Evolutionary conservation across 2,797 vertebrate species (phyloP).

Genomic region (Tapera naevia): DNA sequence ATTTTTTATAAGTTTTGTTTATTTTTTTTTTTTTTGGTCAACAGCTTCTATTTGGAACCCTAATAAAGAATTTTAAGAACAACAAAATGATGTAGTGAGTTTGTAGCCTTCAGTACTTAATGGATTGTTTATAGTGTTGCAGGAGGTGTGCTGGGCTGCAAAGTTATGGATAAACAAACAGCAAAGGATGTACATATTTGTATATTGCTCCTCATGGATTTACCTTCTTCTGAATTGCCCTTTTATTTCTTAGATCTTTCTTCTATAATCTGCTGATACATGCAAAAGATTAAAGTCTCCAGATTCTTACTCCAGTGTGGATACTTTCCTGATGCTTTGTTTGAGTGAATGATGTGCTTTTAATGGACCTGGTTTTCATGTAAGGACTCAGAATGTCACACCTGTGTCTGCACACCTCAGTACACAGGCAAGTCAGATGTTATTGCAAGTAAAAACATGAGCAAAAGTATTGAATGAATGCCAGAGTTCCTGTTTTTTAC

Average conservation of each 20-base stretch:
- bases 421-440: not conserved
- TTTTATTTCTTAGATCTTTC: not conserved
- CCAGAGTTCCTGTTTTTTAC: not conserved
- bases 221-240: not conserved
- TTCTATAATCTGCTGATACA: not conserved
- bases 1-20: not conserved
- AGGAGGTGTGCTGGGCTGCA: not conserved
- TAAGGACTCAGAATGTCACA: not conserved
- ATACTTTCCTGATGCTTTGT: not conserved
- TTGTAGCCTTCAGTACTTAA: not conserved
- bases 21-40: not conserved
- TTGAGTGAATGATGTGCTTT: not conserved
- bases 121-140: not conserved
- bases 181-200: not conserved
- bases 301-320: not conserved
- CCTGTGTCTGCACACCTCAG: not conserved
- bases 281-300: not conserved
- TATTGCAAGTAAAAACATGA: slow-evolving; percentile 29
- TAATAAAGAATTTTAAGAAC: not conserved
- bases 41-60: not conserved
- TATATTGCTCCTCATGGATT: not conserved
- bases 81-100: not conserved
- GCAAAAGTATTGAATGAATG: not conserved
- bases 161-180: not conserved
- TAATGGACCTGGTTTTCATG: not conserved